Evolutionary conservation across 1,140 invertebrate genomes (phyloP), one percentile per base, ranked within the genome.

Genomic region (Papilio aristodemus): DNA sequence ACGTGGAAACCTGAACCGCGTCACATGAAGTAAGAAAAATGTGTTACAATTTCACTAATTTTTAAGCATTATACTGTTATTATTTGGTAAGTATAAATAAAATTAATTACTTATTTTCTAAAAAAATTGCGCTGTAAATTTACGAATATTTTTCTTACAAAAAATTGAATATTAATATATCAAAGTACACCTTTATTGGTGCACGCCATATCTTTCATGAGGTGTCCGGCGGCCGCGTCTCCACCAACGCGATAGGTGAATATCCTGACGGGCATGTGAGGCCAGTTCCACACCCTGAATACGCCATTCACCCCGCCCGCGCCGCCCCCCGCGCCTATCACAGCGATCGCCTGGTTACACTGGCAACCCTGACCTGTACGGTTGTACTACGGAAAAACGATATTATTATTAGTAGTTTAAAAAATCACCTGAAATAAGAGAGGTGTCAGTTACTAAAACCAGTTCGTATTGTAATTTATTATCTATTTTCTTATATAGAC

Each of bases 281-380:
- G 96, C 93, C 94, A 97, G 91, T 99, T 99, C 92, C 98, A 98
- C 58, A 78, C 96, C 92, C 89, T 95, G 93, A 93, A 95, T 93
- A 93, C 94, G 87, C 93, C 92, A 71, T 92, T 92, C 27, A 93
- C 93, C 36, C 91, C 93, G 68, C 95, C 94, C 0, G 97, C 95
- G n/a, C 97, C 95, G 32, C 97, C 97, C 8, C 97, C 95, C 36
- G 97, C 98, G 81, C 99, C 97, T 37, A 99, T 95, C 58, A 99
- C 87, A 95, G 99, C 98, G 46, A 99, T 99, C 1, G 98, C 98
- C 92, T 99, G 98, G 92, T 99, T 99, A 85, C 99, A 99, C 78
- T 98, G 96, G 71, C 95, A 95, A 7, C 97, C 97, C 75, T 95
- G 93, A 1, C 95, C 94, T 0, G 95, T 95, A 68, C 95, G 93